Conservation (phyloP, 1,140 invertebrate species). For the Trachelipus rathkii region DNA sequence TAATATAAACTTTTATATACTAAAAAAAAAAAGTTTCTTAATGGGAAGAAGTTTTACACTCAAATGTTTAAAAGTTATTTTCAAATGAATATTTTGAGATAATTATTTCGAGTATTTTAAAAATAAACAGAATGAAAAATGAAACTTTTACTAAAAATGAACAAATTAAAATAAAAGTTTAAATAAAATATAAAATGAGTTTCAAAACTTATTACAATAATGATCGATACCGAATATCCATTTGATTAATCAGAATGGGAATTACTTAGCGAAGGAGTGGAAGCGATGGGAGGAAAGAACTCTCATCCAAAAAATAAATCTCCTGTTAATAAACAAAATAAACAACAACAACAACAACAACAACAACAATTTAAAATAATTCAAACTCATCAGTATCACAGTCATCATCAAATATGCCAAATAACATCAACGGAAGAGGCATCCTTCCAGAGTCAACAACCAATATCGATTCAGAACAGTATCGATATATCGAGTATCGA, state of each 20-base stretch:
- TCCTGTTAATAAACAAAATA: not conserved
- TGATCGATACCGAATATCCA: not conserved
- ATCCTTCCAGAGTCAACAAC: too few relatives aligned
- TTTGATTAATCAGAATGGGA: not conserved
- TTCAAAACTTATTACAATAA: not conserved
- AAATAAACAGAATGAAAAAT: not conserved
- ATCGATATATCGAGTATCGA: too few relatives aligned
- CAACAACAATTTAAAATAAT: not conserved
- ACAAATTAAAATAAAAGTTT: not conserved
- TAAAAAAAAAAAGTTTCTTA: too few relatives aligned
- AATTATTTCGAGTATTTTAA: too few relatives aligned
- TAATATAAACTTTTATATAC: too few relatives aligned
- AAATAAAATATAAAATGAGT: not conserved
- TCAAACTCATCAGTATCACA: too few relatives aligned
- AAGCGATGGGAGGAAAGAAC: not conserved
- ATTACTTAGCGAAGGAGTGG: not conserved
- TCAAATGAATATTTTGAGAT: too few relatives aligned
- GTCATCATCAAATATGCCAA: too few relatives aligned
- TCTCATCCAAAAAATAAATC: conserved; percentile 2
- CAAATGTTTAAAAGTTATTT: too few relatives aligned
- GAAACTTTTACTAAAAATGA: not conserved
- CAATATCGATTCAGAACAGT: too few relatives aligned
- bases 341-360: not conserved
- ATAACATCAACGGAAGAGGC: too few relatives aligned
- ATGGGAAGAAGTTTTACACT: too few relatives aligned